Evolutionary conservation across 2,797 vertebrate genomes (phyloP), one percentile per base, ranked within the genome.

Genomic region (Characodon lateralis): DNA sequence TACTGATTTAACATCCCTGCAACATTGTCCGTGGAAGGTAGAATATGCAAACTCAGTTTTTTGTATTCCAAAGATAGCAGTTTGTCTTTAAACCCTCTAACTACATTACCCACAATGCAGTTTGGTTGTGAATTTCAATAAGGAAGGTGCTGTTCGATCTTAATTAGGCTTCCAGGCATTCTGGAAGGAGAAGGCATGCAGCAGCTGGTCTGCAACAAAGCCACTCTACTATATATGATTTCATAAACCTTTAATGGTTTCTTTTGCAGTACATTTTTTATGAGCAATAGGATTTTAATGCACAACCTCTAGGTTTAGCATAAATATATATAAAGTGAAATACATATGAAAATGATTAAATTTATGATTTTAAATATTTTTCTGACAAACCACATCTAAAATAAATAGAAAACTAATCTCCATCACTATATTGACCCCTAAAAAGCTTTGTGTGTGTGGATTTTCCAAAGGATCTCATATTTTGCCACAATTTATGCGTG

Each of bases 191-290:
- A 69, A 39, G 13, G 20, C 41, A n/a, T 10, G 26, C 41, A 66
- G 55, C 76, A 72, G 72, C 75, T 81, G 43, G 41, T 74, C 48
- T 69, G 71, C 48, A 72, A 72, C 70, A 65, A 41, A 61, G 69
- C 56, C 35, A 35, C 35, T 35, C 35, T 35, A 35, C 35, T 4
- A 35, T 35, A 35, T 35, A 24, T n/a, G 10, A 66, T 41, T 9
- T 43, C 5, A n/a, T n/a, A 43, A 66, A 43, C 20, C 39, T 65
- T 24, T 16, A 66, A 24, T 66, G 12, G 2, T 43, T 43, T 43
- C 63, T 31, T 24, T 43, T 66, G 35, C 16, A 16, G 6, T 20
- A 63, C 18, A 1, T 65, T 65, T 39, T 65, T 65, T 35, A 35
- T 35, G 31, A 35, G 31, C 31, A 65, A 5, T 63, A 6, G 3